Base-by-base conservation (phyloP, 2,797 vertebrate species). In the Falco cherrug region DNA sequence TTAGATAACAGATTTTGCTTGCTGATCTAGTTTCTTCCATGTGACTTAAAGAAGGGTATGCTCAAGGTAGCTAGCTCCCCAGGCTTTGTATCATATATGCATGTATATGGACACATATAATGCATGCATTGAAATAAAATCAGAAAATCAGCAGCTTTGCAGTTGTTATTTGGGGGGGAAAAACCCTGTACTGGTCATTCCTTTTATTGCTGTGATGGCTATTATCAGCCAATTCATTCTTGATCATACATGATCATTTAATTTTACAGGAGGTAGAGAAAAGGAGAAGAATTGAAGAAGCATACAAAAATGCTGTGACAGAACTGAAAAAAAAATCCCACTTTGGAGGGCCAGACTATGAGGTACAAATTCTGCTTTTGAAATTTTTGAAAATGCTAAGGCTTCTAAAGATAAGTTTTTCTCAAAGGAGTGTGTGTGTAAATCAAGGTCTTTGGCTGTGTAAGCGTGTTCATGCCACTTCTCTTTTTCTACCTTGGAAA, bases 241-340 rank as follows among this genome's bases (percentile, higher is more conserved):
- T 96, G 74, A 63, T 94, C n/a, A 37, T 37, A 82, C 22, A 92
- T 87, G 77, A 75, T 93, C 68, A 67, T 77, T 71, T 84, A 64
- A 87, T 69, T 71, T 70, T 95, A 89, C 73, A 99, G 99, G 99
- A 99, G 96, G 95, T 94, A 95, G 99, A 99, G 88, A 99, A 99
- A 97, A 98, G 98, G 76, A 97, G 98, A 87, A 97, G 98, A 94
- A 93, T 97, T 94, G 99, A 99, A 93, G 99, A 99, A 68, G 95
- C 98, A 29, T 99, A 98, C 53, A 98, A 99, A 95, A 98, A 98
- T 20, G 97, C 98, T 41, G 96, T 98, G 89, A 98, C 97, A 31
- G 99, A 99, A 69, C 88, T 99, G 83, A 99, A 99, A 98, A 99
- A 99, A 95, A 99, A 99, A 97, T 98, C 98, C 53, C 99, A 99